These are phyloP conservation scores for Thymelicus sylvestris DNA, from an alignment of 2,888 invertebrate genomes.

Conservation along the genomic window DNA sequence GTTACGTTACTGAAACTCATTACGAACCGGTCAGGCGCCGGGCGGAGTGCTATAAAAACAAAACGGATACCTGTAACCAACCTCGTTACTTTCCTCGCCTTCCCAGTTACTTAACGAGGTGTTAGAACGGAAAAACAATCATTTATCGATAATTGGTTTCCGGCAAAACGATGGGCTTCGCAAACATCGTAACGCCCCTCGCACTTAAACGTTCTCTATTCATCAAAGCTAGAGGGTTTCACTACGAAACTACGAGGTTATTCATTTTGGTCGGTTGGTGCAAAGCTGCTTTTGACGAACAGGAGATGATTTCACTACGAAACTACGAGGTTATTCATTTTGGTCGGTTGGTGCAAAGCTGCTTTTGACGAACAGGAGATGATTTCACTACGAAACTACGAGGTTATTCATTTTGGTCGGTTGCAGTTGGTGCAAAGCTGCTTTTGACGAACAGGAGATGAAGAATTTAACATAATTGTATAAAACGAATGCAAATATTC, in stretches of 20 bases:
- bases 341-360: no score
- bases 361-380: not conserved
- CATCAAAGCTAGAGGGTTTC: slow-evolving; percentile 15
- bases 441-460: no score
- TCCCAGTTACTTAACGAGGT: slow-evolving; percentile 27
- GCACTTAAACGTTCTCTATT: slow-evolving; percentile 25
- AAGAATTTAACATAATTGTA: no score
- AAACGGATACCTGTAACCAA: slow-evolving; percentile 16
- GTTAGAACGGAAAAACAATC: slow-evolving; percentile 32
- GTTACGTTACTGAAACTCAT: not conserved
- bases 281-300: no score
- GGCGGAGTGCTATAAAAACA: slow-evolving; percentile 10
- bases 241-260: slow-evolving; percentile 4
- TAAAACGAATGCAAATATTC: no score
- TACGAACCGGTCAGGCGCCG: not conserved
- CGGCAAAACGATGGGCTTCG: slow-evolving; percentile 39
- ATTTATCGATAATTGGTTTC: slow-evolving; percentile 37
- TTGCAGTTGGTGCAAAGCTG: no score
- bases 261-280: not conserved
- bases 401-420: not conserved
- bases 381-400: slow-evolving; percentile 9
- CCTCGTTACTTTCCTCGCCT: slow-evolving; percentile 24
- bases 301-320: slow-evolving; percentile 3
- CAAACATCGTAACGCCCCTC: slow-evolving; percentile 24
- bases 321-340: slow-evolving; percentile 3